Percentiles rank a stretch among this genome's conserved stretches.
Evolutionary conservation across 2,113 vertebrate genomes (phyloP).

Genomic region (Panthera uncia): DNA sequence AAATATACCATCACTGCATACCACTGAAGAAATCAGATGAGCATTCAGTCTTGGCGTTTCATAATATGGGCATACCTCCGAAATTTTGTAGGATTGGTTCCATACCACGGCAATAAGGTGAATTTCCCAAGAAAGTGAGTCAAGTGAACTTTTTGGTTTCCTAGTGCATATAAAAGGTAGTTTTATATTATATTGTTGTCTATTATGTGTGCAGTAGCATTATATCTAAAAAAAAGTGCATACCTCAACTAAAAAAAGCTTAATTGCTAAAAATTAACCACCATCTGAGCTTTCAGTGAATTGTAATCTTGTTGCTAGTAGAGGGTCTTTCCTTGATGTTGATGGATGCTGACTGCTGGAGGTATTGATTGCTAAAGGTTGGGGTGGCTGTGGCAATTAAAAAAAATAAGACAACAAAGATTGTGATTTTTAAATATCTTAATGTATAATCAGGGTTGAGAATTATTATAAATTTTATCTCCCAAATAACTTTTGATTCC

Average conservation of each 20-base stretch:
- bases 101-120: neutral
- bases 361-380: neutral
- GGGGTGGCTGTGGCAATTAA: neutral
- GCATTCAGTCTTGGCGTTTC: conserved; percentile 48
- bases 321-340: neutral
- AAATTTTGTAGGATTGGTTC: neutral
- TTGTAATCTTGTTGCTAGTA: neutral
- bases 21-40: conserved; percentile 40
- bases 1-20: conserved; percentile 58
- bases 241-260: neutral
- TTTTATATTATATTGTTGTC: neutral
- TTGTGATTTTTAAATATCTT: neutral
- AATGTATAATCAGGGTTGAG: neutral
- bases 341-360: neutral
- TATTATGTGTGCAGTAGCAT: neutral
- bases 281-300: neutral
- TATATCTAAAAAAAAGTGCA: neutral
- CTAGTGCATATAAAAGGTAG: neutral
- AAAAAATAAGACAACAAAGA: neutral
- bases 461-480: neutral
- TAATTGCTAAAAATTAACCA: neutral
- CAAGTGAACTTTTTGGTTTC: neutral
- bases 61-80: neutral
- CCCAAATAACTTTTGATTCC: neutral
- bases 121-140: neutral